Percentiles rank a stretch among this genome's conserved stretches.
Evolutionary conservation across 2,888 invertebrate genomes (phyloP).

Genomic region (Prosopocoilus inquinatus): DNA sequence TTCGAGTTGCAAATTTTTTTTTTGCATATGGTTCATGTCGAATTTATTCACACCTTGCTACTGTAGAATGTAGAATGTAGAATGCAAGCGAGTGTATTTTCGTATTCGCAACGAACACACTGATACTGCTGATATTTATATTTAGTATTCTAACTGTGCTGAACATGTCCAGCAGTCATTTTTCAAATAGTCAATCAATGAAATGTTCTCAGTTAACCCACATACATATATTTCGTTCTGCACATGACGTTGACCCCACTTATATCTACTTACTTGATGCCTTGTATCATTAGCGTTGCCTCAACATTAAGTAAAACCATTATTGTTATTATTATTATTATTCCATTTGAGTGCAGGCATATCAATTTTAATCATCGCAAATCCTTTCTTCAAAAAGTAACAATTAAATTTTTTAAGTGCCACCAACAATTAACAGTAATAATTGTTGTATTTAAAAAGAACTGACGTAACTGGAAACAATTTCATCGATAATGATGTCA

Average conservation of each 20-base stretch:
- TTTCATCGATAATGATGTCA: too few species aligned
- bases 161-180: constrained; percentile 32
- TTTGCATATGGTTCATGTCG: too few species aligned
- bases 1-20: too few species aligned
- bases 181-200: constrained; percentile 29
- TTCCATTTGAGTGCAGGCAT: too few species aligned
- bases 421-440: too few species aligned
- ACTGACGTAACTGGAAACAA: too few species aligned
- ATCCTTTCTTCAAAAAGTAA: too few species aligned
- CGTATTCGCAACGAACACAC: constrained; percentile 54
- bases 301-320: neutral
- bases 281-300: neutral
- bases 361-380: too few species aligned
- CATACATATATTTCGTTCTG: constrained; percentile 29
- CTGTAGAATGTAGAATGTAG: constrained; percentile 55
- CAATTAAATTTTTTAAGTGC: too few species aligned
- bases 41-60: constrained; percentile 11
- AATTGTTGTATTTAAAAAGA: too few species aligned
- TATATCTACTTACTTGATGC: constrained; percentile 1
- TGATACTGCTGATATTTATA: constrained; percentile 29
- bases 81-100: constrained; percentile 60
- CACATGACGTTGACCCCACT: constrained; percentile 26
- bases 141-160: constrained; percentile 33
- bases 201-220: constrained; percentile 32
- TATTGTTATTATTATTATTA: too few species aligned